These are phyloP conservation scores for Rhizoglyphus robini DNA, from an alignment of 1,140 invertebrate genomes.

Conservation along the genomic window DNA sequence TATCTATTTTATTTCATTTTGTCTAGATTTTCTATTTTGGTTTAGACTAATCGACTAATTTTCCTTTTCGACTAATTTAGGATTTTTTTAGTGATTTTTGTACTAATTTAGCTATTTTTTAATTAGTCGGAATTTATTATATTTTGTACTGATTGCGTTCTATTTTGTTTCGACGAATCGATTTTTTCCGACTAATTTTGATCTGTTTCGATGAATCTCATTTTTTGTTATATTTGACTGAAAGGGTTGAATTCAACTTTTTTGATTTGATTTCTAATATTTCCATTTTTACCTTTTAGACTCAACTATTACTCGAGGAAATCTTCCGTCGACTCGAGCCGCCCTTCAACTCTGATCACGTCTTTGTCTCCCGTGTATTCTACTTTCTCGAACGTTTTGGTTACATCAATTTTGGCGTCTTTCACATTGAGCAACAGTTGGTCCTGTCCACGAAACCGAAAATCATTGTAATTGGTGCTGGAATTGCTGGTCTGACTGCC, in stretches of 20 bases:
- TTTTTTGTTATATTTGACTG: slow-evolving; percentile 69
- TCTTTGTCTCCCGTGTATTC: slow-evolving; percentile 67
- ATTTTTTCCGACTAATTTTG: too few species aligned
- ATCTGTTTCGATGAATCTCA: too few species aligned
- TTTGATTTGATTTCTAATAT: slow-evolving; percentile 89
- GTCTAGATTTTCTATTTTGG: too few species aligned
- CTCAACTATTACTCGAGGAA: slow-evolving; percentile 70
- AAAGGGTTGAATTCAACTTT: slow-evolving; percentile 81
- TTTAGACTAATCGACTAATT: too few species aligned
- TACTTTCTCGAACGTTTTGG: slow-evolving; percentile 88
- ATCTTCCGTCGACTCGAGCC: slow-evolving; percentile 66
- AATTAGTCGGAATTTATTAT: too few species aligned
- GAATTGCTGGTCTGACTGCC: slow-evolving; percentile 81
- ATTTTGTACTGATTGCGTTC: too few species aligned
- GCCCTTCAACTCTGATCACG: slow-evolving; percentile 58
- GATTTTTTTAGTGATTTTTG: too few species aligned
- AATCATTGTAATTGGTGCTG: slow-evolving; percentile 89
- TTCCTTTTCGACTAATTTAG: too few species aligned
- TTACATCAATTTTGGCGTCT: slow-evolving; percentile 96
- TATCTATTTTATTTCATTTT: too few species aligned
- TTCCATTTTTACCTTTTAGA: slow-evolving; percentile 87
- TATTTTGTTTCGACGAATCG: too few species aligned
- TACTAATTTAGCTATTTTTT: too few species aligned
- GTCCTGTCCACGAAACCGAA: slow-evolving; percentile 59
- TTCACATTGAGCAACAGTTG: slow-evolving; percentile 31